phyloP scores from a whole-genome alignment of 2,113 vertebrate genomes.

The Zosterops japonicus region DNA sequence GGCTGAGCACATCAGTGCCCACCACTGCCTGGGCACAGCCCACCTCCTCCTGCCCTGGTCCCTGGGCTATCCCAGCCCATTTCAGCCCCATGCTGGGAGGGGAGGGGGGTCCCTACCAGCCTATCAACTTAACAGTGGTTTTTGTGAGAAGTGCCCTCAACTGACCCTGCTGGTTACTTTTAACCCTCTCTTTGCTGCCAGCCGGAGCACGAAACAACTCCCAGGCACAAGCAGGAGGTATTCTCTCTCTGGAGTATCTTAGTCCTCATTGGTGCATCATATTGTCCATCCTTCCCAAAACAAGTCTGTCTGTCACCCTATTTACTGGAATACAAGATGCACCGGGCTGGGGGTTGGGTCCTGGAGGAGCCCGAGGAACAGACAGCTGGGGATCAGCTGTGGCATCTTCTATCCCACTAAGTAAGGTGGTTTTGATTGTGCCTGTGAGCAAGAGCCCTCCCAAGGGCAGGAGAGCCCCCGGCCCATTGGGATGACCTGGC shows the following conservation, averaged over 20 bases:
- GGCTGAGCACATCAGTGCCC: background rate
- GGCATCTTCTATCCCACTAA: slow-evolving; percentile 58
- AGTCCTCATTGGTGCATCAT: slow-evolving; percentile 41
- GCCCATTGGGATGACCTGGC: slow-evolving; percentile 6
- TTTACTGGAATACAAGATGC: slow-evolving; percentile 71
- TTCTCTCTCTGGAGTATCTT: slow-evolving; percentile 70
- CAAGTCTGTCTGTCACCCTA: slow-evolving; percentile 42
- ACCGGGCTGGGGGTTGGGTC: background rate
- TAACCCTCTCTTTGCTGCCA: slow-evolving; percentile 79
- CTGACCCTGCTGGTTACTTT: slow-evolving; percentile 79
- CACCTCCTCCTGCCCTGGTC: background rate
- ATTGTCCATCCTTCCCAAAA: slow-evolving; percentile 29
- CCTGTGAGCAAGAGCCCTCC: slow-evolving; percentile 44
- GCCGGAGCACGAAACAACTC: slow-evolving; percentile 93
- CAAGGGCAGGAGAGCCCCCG: slow-evolving; percentile 5
- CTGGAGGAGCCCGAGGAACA: background rate
- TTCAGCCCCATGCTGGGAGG: background rate
- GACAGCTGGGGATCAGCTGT: background rate
- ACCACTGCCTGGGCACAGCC: background rate
- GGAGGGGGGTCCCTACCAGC: background rate
- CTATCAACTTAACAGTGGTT: background rate
- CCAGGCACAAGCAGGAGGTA: slow-evolving; percentile 98
- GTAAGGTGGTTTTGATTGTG: slow-evolving; percentile 2
- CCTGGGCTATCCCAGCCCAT: background rate
- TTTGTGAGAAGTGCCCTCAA: slow-evolving; percentile 54